phyloP scores from a whole-genome alignment of 1,140 invertebrate species.

The Pomacea maculata region DNA sequence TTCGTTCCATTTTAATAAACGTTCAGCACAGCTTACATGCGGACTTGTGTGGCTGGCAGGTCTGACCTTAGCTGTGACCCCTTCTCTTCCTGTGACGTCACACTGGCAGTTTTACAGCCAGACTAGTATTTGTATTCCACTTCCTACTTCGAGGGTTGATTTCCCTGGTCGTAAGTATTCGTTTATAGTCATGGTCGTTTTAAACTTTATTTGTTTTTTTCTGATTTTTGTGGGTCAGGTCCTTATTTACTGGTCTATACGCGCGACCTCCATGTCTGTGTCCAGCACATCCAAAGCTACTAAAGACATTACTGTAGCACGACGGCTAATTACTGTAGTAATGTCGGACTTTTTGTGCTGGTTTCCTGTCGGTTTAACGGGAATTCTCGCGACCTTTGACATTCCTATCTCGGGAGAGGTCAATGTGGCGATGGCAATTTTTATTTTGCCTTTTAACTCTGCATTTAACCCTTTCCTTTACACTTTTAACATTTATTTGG shows the following conservation, averaged over 20 bases:
- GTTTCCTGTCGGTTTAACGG: slow-evolving; percentile 45
- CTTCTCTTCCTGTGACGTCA: slow-evolving; percentile 10
- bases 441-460: slow-evolving; percentile 39
- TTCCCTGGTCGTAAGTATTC: slow-evolving; percentile 37
- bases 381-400: slow-evolving; percentile 28
- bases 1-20: slow-evolving; percentile 15
- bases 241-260: slow-evolving; percentile 33
- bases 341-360: slow-evolving; percentile 39
- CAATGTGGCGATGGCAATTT: slow-evolving; percentile 36
- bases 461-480: slow-evolving; percentile 42
- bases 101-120: slow-evolving; percentile 27
- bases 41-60: slow-evolving; percentile 27
- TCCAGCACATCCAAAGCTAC: neutral
- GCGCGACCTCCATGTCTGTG: neutral
- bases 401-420: slow-evolving; percentile 25
- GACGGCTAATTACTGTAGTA: slow-evolving; percentile 31
- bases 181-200: slow-evolving; percentile 31
- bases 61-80: slow-evolving; percentile 29
- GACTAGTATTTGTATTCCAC: slow-evolving; percentile 37
- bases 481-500: slow-evolving; percentile 13
- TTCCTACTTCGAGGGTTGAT: slow-evolving; percentile 33
- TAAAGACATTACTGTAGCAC: slow-evolving; percentile 41
- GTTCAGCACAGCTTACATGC: slow-evolving; percentile 16
- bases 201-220: slow-evolving; percentile 42
- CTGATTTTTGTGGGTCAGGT: slow-evolving; percentile 35